Base-by-base conservation (phyloP, 1,140 invertebrate genomes). In the Lordiphosa clarofinis region DNA sequence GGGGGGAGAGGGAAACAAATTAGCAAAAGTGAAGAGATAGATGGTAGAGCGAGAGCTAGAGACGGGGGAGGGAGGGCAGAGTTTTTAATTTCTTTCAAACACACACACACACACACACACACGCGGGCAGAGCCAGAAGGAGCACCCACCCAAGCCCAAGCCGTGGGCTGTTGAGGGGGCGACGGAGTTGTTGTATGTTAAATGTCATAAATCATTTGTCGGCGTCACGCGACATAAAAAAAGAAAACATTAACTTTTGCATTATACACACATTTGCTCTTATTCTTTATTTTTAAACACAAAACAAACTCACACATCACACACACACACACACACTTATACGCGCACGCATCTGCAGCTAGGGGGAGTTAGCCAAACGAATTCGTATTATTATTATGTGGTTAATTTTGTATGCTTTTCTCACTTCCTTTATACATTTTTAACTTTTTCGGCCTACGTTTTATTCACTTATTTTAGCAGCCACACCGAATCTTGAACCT, bases 121-220 rank as follows among this genome's bases (percentile, higher is more conserved):
- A 39, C n/a, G 42, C 37, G 33, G 40, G 44, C 19, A 36, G 33
- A 67, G 38, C 28, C 21, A 50, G 46, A 28, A 61, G 55, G 58
- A 53, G 42, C 53, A 56, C 64, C 59, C 64, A 67, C 64, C 47
- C 46, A 63, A 62, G 47, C 62, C 54, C 55, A 49, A 56, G 55
- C 56, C 15, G 47, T 19, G 19, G 6, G 12, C 4, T 1, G 33
- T 35, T 36, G 12, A 4, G 9, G 13, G 31, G 33, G 47, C 6
- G 43, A 12, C 8, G 12, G 44, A 4, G 44, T n/a, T 28, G 50
- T 53, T 40, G 58, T 64, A 73, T 73, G 69, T 73, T 73, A 73
- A 73, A 73, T 73, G 69, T 74, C 72, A 74, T 74, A 74, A 74
- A 74, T 74, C 72, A 74, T 68, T 38, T 40, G 59, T 28, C 55